Evolutionary conservation across 2,888 invertebrate genomes (phyloP).

Genomic region (Pristionchus entomophagus): DNA sequence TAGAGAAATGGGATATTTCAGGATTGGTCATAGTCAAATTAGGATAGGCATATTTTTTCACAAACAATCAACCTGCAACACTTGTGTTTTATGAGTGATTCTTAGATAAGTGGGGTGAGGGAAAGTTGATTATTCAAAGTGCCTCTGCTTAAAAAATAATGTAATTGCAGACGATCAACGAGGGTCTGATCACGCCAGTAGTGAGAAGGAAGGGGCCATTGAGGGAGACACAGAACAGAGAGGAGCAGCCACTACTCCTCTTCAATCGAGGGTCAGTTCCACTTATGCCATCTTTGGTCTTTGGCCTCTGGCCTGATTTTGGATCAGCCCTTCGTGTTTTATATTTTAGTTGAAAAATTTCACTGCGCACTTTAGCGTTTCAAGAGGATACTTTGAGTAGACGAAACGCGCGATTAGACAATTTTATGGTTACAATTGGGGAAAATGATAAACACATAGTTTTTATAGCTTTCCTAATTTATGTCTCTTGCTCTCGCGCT

Average conservation of each 20-base stretch:
- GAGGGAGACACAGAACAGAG: not conserved
- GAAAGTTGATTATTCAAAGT: too few relatives aligned
- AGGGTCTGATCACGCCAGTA: slow-evolving; percentile 71
- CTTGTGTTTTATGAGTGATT: not conserved
- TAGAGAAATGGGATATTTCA: too few relatives aligned
- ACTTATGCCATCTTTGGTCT: slow-evolving; percentile 10
- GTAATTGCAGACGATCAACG: slow-evolving; percentile 70
- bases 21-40: too few relatives aligned
- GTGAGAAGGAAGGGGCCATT: slow-evolving; percentile 62
- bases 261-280: slow-evolving; percentile 46
- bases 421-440: too few relatives aligned
- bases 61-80: not conserved
- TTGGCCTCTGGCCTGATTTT: not conserved
- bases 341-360: too few relatives aligned
- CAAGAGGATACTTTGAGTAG: too few relatives aligned
- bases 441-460: too few relatives aligned
- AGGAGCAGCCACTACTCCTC: slow-evolving; percentile 6
- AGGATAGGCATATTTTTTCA: too few relatives aligned
- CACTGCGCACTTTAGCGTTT: too few relatives aligned
- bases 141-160: too few relatives aligned
- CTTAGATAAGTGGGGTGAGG: not conserved
- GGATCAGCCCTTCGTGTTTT: too few relatives aligned
- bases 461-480: not conserved
- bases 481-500: not conserved
- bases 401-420: too few relatives aligned